Evolutionary conservation across 2,113 vertebrate genomes (phyloP).

Genomic region (Paramisgurnus dabryanus): DNA sequence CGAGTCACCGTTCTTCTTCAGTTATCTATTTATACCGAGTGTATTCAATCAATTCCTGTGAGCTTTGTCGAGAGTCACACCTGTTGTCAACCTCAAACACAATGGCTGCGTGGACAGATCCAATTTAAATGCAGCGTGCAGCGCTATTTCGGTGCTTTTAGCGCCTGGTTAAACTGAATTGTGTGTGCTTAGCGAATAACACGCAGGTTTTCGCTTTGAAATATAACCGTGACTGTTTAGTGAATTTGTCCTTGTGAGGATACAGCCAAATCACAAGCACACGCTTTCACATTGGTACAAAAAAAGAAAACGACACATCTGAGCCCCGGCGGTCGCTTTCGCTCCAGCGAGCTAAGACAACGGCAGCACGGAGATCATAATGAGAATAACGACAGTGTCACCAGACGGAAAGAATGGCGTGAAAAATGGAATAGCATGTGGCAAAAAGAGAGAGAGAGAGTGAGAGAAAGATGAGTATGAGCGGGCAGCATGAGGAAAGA

Average conservation of each 20-base stretch:
- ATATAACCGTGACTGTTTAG: neutral
- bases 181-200: neutral
- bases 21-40: no score
- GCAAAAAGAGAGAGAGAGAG: constrained; percentile 53
- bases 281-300: constrained; percentile 15
- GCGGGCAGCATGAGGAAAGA: constrained; percentile 19
- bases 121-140: neutral
- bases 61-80: no score
- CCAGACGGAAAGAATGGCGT: constrained; percentile 56
- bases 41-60: no score
- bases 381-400: constrained; percentile 64
- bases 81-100: no score
- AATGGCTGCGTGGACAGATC: no score
- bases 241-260: neutral
- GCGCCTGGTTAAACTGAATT: neutral
- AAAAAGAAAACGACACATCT: constrained; percentile 35
- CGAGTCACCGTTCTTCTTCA: no score
- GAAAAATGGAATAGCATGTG: constrained; percentile 54
- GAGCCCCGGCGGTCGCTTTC: constrained; percentile 51
- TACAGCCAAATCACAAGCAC: constrained; percentile 7
- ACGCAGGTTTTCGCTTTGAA: neutral
- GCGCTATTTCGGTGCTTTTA: neutral
- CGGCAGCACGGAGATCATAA: constrained; percentile 48
- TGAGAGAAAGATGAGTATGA: constrained; percentile 45
- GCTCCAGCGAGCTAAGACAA: constrained; percentile 48